Conservation (phyloP, 2,888 invertebrate species). For the Nemurella pictetii region DNA sequence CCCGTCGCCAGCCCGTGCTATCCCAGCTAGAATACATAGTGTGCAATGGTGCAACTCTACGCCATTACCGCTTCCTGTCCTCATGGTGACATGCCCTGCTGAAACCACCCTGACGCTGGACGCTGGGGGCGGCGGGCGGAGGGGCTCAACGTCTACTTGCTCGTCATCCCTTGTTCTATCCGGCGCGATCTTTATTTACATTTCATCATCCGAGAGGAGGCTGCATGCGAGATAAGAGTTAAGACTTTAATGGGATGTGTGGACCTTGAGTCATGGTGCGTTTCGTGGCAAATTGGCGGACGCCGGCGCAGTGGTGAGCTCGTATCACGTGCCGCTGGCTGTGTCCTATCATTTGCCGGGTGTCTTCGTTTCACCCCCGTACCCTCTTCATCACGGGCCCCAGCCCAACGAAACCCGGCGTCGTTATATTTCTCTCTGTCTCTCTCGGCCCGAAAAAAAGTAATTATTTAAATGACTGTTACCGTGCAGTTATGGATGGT, state of each 20-base stretch:
- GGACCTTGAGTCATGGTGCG: not conserved
- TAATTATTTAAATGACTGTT: conserved; percentile 6
- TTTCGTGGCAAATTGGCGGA: not conserved
- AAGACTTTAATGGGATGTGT: not conserved
- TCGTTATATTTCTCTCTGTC: not conserved
- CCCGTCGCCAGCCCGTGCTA: not conserved
- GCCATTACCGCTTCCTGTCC: not conserved
- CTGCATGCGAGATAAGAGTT: not conserved
- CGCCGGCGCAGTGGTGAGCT: not conserved
- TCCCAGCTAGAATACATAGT: not conserved
- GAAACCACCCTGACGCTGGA: too few relatives aligned
- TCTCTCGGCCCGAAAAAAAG: not conserved
- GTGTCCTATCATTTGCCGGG: not conserved
- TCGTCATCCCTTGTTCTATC: not conserved
- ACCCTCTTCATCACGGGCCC: not conserved
- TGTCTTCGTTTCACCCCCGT: not conserved
- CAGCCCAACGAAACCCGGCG: not conserved
- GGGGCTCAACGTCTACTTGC: too few relatives aligned
- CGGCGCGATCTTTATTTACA: not conserved
- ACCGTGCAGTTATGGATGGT: not conserved
- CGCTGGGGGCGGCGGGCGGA: too few relatives aligned
- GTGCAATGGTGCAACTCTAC: not conserved
- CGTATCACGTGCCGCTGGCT: not conserved
- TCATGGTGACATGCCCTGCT: too few relatives aligned
- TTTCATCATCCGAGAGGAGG: not conserved